Evolutionary conservation across 2,797 vertebrate species (phyloP).

Genomic region (Brachyrhaphis roseni): DNA sequence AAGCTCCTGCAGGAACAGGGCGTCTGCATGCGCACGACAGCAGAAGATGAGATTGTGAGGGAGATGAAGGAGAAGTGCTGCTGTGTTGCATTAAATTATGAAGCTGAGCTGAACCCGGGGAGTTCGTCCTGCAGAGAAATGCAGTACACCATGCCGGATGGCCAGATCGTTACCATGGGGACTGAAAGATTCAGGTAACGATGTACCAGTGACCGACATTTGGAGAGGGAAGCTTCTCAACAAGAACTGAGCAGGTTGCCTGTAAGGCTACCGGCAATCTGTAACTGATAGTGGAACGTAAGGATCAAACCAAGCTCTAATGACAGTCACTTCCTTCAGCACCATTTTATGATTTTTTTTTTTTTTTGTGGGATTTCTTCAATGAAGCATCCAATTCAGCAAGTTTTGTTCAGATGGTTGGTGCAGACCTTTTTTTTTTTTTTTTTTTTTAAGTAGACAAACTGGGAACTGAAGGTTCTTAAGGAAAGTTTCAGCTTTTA

Average conservation of each 20-base stretch:
- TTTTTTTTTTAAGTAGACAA: not conserved
- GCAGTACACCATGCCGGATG: slow-evolving; percentile 81
- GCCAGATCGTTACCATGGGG: slow-evolving; percentile 67
- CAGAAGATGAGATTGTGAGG: slow-evolving; percentile 81
- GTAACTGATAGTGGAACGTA: not conserved
- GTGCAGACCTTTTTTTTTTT: too few relatives aligned
- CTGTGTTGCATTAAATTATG: slow-evolving; percentile 72
- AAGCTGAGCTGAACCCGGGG: slow-evolving; percentile 55
- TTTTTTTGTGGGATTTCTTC: not conserved
- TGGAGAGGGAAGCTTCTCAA: not conserved
- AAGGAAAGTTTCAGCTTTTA: not conserved
- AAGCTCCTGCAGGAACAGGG: slow-evolving; percentile 83
- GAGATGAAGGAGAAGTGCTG: slow-evolving; percentile 85
- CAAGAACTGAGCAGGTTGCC: not conserved
- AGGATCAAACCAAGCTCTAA: not conserved
- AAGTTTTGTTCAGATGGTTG: not conserved
- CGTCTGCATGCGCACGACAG: slow-evolving; percentile 76
- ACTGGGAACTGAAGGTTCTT: not conserved
- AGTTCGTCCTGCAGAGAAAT: slow-evolving; percentile 41
- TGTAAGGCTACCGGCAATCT: not conserved
- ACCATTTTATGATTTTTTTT: not conserved
- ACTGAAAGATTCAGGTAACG: slow-evolving; percentile 80
- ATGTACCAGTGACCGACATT: not conserved
- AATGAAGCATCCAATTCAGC: not conserved
- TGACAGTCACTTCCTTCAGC: not conserved